phyloP scores from a whole-genome alignment of 2,113 vertebrate genomes.

The Menura novaehollandiae region DNA sequence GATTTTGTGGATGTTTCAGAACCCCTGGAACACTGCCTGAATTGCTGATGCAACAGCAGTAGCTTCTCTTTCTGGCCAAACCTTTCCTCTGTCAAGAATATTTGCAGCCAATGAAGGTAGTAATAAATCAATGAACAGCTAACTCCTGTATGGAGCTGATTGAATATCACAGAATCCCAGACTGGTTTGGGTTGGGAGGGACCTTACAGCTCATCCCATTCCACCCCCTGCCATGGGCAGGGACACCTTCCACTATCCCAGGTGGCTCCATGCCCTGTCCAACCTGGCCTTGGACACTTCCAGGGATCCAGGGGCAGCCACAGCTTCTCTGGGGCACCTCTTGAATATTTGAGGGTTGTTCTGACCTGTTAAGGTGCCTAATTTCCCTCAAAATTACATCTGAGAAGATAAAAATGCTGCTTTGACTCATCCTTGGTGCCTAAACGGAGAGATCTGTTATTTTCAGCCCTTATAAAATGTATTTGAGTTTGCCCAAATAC shows the following conservation, averaged over 20 bases:
- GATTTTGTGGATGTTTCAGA: background rate
- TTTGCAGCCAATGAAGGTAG: background rate
- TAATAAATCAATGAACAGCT: background rate
- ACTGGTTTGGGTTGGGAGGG: background rate
- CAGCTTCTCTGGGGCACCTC: background rate
- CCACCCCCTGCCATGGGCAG: background rate
- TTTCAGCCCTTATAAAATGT: background rate
- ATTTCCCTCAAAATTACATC: background rate
- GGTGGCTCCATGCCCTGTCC: background rate
- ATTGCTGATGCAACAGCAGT: background rate
- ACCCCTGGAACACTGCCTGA: background rate
- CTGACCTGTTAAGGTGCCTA: background rate
- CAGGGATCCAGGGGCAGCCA: background rate
- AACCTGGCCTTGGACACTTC: background rate
- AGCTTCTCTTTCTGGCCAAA: background rate
- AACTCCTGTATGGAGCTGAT: background rate
- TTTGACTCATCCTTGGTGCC: background rate
- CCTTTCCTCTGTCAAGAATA: background rate
- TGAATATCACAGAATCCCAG: background rate
- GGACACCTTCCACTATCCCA: background rate
- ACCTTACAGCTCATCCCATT: background rate
- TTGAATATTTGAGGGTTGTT: background rate
- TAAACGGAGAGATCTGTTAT: background rate
- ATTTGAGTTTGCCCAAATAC: background rate
- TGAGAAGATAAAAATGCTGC: background rate